These are phyloP conservation scores for Copidosoma floridanum DNA, from an alignment of 1,140 invertebrate species.

Conservation along the genomic window DNA sequence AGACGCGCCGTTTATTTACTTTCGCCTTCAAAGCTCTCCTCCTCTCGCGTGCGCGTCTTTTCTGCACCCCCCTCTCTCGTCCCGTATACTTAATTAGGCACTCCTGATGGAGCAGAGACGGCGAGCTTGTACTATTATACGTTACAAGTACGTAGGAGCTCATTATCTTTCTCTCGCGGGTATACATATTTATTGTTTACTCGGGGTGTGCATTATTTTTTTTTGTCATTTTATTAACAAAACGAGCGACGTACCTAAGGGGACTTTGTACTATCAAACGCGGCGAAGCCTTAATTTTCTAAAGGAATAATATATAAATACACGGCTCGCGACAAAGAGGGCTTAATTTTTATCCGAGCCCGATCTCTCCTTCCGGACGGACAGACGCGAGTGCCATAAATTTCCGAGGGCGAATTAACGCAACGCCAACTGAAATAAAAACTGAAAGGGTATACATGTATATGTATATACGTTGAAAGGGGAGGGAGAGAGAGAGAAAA, in stretches of 20 bases:
- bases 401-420: conserved; percentile 16
- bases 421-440: no score
- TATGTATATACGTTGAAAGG: no score
- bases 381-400: conserved; percentile 19
- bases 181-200: no score
- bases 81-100: conserved; percentile 29
- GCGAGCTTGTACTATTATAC: conserved; percentile 16
- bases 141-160: conserved; percentile 1
- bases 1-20: conserved; percentile 1
- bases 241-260: conserved; percentile 9
- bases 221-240: background rate
- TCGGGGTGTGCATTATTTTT: no score
- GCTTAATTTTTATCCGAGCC: conserved; percentile 13
- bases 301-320: no score
- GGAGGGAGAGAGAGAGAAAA: background rate
- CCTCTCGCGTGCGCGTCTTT: no score
- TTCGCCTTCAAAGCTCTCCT: no score
- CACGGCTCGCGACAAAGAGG: background rate
- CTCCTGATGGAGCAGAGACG: conserved; percentile 16
- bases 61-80: conserved; percentile 14
- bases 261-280: no score
- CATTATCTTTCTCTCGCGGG: conserved; percentile 29
- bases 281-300: conserved; percentile 25
- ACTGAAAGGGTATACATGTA: no score
- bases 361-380: background rate